phyloP scores from a whole-genome alignment of 2,113 vertebrate species.

The Gavialis gangeticus region DNA sequence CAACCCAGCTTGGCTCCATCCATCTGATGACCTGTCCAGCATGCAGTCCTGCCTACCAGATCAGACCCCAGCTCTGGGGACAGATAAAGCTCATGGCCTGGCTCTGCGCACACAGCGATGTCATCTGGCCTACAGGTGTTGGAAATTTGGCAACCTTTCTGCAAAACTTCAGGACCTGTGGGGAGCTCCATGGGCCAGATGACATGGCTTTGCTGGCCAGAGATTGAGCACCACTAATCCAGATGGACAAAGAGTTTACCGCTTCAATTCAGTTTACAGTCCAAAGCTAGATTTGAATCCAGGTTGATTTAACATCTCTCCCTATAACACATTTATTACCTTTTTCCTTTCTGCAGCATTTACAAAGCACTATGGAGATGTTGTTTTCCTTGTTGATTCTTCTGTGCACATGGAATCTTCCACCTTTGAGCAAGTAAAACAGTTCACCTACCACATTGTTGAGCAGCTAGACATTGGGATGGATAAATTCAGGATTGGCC shows the following conservation, averaged over 20 bases:
- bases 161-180: too few relatives aligned
- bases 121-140: too few relatives aligned
- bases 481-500: constrained; percentile 77
- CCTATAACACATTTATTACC: background rate
- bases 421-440: constrained; percentile 68
- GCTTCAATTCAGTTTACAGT: background rate
- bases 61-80: too few relatives aligned
- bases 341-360: constrained; percentile 60
- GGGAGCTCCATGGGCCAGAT: too few relatives aligned
- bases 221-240: background rate
- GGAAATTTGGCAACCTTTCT: too few relatives aligned
- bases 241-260: background rate
- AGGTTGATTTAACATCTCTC: background rate
- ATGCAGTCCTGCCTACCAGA: too few relatives aligned
- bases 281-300: background rate
- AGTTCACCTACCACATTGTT: constrained; percentile 57
- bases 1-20: too few relatives aligned
- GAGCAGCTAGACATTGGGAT: constrained; percentile 76
- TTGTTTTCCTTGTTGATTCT: constrained; percentile 86
- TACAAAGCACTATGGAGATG: constrained; percentile 79
- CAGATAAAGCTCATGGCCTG: too few relatives aligned
- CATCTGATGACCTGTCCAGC: too few relatives aligned
- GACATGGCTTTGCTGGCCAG: too few relatives aligned
- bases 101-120: too few relatives aligned
- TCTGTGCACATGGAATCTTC: constrained; percentile 22